Conservation (phyloP, 1,140 invertebrate species). For the Brachionus manjavacas region DNA sequence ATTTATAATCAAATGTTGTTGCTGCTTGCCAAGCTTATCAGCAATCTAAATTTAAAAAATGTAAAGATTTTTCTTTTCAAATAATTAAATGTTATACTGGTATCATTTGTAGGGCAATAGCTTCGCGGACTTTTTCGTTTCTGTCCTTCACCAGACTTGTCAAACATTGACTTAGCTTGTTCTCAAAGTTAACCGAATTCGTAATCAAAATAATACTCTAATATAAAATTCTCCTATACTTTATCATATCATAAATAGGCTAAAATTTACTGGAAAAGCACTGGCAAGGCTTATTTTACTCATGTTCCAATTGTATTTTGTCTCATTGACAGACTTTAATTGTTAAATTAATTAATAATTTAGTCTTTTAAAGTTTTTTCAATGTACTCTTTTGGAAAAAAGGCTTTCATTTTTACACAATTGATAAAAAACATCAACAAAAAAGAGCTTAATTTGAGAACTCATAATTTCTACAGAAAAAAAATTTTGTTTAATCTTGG, state of each 20-base stretch:
- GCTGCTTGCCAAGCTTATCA: neutral
- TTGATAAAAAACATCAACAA: constrained; percentile 30
- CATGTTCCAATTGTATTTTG: constrained; percentile 38
- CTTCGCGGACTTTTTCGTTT: constrained; percentile 13
- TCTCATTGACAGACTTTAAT: constrained; percentile 17
- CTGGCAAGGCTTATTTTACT: constrained; percentile 22
- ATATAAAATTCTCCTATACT: neutral
- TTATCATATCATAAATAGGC: no score
- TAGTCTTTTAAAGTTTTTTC: neutral
- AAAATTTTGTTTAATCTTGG: neutral
- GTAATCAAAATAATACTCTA: neutral
- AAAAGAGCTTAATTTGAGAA: constrained; percentile 4
- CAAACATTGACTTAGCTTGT: constrained; percentile 27
- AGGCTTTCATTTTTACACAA: constrained; percentile 33
- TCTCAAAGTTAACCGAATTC: constrained; percentile 27
- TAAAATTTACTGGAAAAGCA: neutral
- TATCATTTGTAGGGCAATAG: neutral
- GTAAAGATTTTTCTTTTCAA: no score
- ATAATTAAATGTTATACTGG: no score
- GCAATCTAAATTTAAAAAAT: neutral
- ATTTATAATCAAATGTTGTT: constrained; percentile 28
- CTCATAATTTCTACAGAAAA: constrained; percentile 21
- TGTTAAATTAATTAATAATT: neutral
- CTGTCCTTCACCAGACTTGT: constrained; percentile 5
- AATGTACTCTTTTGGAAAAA: constrained; percentile 12